Conservation (phyloP, 30 jellyfish, hydroid and myxozoan species). For the Nemopilema nomurai region DNA sequence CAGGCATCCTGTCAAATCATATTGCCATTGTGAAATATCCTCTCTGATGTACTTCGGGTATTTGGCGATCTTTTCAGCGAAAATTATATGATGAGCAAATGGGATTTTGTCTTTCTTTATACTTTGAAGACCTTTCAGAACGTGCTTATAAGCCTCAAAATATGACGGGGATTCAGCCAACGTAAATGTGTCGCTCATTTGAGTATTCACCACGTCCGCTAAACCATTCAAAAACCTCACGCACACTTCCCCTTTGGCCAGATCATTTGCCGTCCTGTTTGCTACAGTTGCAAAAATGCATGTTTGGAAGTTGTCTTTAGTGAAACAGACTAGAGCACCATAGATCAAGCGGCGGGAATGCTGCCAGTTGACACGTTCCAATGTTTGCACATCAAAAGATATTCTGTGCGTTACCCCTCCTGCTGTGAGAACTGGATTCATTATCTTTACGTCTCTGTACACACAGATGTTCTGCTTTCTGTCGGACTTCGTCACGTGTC, state of each 20-base stretch:
- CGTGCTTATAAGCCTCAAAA: conserved; percentile 81
- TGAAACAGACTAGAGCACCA: conserved; percentile 70
- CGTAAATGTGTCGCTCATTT: conserved; percentile 1
- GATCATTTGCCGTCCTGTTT: conserved; percentile 24
- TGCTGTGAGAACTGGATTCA: conserved; percentile 31
- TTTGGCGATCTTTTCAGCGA: conserved; percentile 3
- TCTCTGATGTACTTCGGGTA: conserved; percentile 42
- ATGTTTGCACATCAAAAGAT: conserved; percentile 18
- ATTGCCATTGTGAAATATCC: background rate
- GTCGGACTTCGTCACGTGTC: conserved; percentile 1
- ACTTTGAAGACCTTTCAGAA: conserved; percentile 46
- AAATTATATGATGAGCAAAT: conserved; percentile 46
- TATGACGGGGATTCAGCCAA: conserved; percentile 82
- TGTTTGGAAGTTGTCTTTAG: conserved; percentile 57
- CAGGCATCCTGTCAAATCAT: conserved; percentile 29
- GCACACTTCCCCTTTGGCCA: conserved; percentile 27
- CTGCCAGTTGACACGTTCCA: conserved; percentile 45
- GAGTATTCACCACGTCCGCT: background rate
- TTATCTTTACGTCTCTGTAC: conserved; percentile 37
- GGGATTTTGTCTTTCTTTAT: conserved; percentile 41
- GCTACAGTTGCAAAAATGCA: conserved; percentile 71
- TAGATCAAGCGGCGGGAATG: conserved; percentile 64
- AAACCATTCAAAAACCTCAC: conserved; percentile 44
- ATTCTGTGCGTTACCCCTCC: conserved; percentile 54
- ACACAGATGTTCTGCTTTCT: conserved; percentile 44